phyloP scores from a whole-genome alignment of 1,140 invertebrate species.

The Apis laboriosa region DNA sequence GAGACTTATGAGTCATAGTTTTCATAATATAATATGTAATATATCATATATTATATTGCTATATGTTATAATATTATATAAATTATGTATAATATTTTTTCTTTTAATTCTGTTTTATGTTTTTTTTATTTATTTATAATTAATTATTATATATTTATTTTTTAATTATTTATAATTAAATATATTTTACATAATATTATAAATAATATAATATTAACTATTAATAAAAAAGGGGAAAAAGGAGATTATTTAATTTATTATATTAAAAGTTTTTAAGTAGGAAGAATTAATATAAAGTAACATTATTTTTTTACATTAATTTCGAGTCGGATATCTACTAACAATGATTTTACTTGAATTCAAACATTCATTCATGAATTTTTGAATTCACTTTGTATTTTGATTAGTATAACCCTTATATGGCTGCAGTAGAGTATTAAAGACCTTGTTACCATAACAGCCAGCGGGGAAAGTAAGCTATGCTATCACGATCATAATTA shows the following conservation, averaged over 20 bases:
- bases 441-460: slow-evolving; percentile 80
- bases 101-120: neutral
- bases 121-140: neutral
- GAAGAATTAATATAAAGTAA: neutral
- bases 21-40: no score
- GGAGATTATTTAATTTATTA: neutral
- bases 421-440: slow-evolving; percentile 62
- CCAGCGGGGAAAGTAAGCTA: slow-evolving; percentile 85
- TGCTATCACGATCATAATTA: slow-evolving; percentile 86
- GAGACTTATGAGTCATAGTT: no score
- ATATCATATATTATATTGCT: no score
- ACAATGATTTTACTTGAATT: slow-evolving; percentile 43
- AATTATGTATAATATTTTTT: neutral
- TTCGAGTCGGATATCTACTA: slow-evolving; percentile 29
- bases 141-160: no score
- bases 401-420: slow-evolving; percentile 57
- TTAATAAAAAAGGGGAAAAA: neutral
- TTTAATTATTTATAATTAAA: neutral
- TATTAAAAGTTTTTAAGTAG: neutral
- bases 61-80: no score
- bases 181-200: neutral
- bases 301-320: neutral
- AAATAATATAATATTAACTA: no score
- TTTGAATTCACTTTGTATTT: slow-evolving; percentile 49
- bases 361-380: slow-evolving; percentile 47